These are phyloP conservation scores for Cydia strobilella DNA, from an alignment of 1,140 invertebrate genomes.

Conservation along the genomic window DNA sequence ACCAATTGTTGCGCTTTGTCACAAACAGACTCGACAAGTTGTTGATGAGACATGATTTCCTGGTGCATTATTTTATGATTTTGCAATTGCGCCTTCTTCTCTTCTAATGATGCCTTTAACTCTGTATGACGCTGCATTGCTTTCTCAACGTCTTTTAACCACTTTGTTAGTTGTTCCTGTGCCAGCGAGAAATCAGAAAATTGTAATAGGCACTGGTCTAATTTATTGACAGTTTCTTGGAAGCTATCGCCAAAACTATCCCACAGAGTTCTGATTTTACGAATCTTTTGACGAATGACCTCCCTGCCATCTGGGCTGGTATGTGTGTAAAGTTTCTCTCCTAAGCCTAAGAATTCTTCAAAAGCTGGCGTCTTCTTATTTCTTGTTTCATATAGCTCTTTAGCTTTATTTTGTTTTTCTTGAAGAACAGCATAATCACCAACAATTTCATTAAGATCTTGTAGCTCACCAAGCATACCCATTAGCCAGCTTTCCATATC, in stretches of 20 bases:
- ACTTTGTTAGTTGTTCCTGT: slow-evolving; percentile 95
- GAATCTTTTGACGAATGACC: slow-evolving; percentile 92
- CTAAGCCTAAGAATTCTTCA: slow-evolving; percentile 92
- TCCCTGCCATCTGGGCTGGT: slow-evolving; percentile 97
- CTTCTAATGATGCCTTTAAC: slow-evolving; percentile 93
- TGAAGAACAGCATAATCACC: slow-evolving; percentile 93
- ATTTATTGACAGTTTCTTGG: slow-evolving; percentile 87
- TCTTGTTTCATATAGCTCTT: slow-evolving; percentile 89
- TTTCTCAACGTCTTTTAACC: slow-evolving; percentile 94
- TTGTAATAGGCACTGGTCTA: slow-evolving; percentile 93
- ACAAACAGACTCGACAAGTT: slow-evolving; percentile 93
- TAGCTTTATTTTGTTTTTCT: slow-evolving; percentile 90
- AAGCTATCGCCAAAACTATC: slow-evolving; percentile 92
- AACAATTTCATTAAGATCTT: slow-evolving; percentile 90
- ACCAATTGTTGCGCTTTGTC: slow-evolving; percentile 95
- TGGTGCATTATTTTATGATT: slow-evolving; percentile 97
- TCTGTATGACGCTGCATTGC: slow-evolving; percentile 96
- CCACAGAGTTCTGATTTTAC: slow-evolving; percentile 91
- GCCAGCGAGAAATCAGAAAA: slow-evolving; percentile 93
- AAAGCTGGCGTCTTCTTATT: slow-evolving; percentile 91
- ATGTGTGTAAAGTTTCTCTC: slow-evolving; percentile 95
- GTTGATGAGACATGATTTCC: slow-evolving; percentile 95
- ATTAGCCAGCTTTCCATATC: slow-evolving; percentile 89
- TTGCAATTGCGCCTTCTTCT: slow-evolving; percentile 96
- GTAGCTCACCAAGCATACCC: slow-evolving; percentile 85